phyloP scores from a whole-genome alignment of 2,113 vertebrate genomes.

The Ammospiza nelsoni region DNA sequence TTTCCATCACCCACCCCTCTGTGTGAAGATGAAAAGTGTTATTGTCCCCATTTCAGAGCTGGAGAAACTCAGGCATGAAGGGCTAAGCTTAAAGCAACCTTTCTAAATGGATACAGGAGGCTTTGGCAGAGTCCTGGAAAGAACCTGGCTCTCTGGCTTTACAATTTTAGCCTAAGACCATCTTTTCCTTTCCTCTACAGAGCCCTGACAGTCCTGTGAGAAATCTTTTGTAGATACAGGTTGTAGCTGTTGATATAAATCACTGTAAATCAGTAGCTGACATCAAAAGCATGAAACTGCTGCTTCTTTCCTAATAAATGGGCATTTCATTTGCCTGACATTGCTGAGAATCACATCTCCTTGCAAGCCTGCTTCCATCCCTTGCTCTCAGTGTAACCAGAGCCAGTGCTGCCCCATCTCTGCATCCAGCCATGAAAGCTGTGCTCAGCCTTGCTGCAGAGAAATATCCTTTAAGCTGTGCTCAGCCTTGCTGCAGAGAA shows the following conservation, averaged over 20 bases:
- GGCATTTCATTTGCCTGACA: background rate
- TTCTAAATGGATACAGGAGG: background rate
- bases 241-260: constrained; percentile 39
- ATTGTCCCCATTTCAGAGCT: constrained; percentile 13
- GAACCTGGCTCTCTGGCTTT: background rate
- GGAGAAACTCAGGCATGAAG: constrained; percentile 1
- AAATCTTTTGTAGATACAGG: constrained; percentile 33
- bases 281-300: constrained; percentile 31
- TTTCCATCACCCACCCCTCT: background rate
- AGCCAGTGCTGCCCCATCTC: background rate
- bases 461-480: background rate
- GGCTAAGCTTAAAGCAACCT: constrained; percentile 5
- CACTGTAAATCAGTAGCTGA: constrained; percentile 54
- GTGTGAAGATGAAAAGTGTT: background rate
- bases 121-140: background rate
- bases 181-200: background rate
- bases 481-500: background rate
- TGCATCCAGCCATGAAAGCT: background rate
- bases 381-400: background rate
- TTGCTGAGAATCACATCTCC: background rate
- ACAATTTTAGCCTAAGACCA: background rate
- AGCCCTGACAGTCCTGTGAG: constrained; percentile 19
- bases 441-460: background rate
- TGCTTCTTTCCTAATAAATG: constrained; percentile 7
- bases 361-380: background rate